These are phyloP conservation scores for Remorina albescens DNA, from an alignment of 2,797 vertebrate species.

Conservation along the genomic window DNA sequence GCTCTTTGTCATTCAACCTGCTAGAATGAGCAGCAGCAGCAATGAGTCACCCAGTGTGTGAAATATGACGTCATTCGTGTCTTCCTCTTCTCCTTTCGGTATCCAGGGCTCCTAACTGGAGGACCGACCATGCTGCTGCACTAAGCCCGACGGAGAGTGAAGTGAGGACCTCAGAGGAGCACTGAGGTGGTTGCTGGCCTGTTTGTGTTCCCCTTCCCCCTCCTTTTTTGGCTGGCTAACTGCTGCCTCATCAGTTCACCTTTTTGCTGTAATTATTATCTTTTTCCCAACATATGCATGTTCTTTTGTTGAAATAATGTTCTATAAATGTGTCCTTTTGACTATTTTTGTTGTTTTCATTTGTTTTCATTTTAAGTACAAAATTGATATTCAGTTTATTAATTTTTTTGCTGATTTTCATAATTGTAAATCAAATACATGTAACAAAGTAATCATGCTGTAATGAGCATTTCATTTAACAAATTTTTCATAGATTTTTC, in stretches of 20 bases:
- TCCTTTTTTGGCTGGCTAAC: conserved; percentile 52
- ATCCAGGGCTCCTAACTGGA: conserved; percentile 75
- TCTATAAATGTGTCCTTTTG: conserved; percentile 1
- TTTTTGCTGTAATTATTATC: conserved; percentile 69
- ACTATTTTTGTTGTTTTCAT: background rate
- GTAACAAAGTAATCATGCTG: background rate
- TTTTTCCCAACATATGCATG: conserved; percentile 28
- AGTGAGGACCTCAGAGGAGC: conserved; percentile 68
- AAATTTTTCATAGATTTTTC: background rate
- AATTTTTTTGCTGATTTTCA: background rate
- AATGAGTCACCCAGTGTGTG: conserved; percentile 82
- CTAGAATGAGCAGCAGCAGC: conserved; percentile 68
- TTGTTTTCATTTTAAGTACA: background rate
- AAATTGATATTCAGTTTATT: background rate
- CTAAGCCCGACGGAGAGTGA: conserved; percentile 70
- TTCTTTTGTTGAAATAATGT: background rate
- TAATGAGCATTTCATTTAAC: background rate
- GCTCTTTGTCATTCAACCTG: conserved; percentile 63
- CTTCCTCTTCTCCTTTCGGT: conserved; percentile 75
- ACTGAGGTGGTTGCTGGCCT: conserved; percentile 69
- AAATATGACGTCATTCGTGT: conserved; percentile 80
- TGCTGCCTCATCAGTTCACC: conserved; percentile 59
- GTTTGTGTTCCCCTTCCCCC: conserved; percentile 66
- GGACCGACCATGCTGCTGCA: conserved; percentile 79
- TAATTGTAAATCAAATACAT: background rate